Conservation (phyloP, 2,888 invertebrate genomes). For the Agonopterix heracliana region DNA sequence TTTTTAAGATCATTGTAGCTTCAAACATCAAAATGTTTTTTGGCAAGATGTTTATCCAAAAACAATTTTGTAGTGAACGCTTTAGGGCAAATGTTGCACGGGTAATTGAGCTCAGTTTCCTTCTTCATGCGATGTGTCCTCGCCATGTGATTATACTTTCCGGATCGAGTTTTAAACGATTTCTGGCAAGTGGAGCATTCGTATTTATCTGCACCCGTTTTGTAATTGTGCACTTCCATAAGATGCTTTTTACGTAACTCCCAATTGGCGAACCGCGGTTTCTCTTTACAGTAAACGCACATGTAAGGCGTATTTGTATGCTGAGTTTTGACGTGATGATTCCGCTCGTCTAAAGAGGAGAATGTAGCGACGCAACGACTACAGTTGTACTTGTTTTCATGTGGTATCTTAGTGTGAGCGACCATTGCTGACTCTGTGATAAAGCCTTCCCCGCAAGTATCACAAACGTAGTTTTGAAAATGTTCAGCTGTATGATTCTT, state of each 20-base stretch:
- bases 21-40: conserved; percentile 67
- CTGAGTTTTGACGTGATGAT: conserved; percentile 59
- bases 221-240: conserved; percentile 61
- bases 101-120: conserved; percentile 59
- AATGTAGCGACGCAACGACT: conserved; percentile 64
- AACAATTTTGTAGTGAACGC: conserved; percentile 73
- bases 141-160: conserved; percentile 67
- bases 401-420: conserved; percentile 63
- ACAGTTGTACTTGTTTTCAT: conserved; percentile 64
- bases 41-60: conserved; percentile 71
- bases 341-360: conserved; percentile 54
- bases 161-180: conserved; percentile 61
- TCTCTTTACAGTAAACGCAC: conserved; percentile 62
- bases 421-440: conserved; percentile 66
- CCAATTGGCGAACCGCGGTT: conserved; percentile 65
- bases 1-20: neutral
- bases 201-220: conserved; percentile 59
- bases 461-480: conserved; percentile 67
- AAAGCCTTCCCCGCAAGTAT: conserved; percentile 66
- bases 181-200: conserved; percentile 63
- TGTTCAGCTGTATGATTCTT: conserved; percentile 63
- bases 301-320: conserved; percentile 62
- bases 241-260: conserved; percentile 60
- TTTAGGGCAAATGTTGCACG: conserved; percentile 68
- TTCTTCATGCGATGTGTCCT: conserved; percentile 61